Percentiles rank a stretch among this genome's conserved stretches.
phyloP scores from a whole-genome alignment of 2,888 invertebrate genomes.

The Scaptodrosophila latifasciaeformis region DNA sequence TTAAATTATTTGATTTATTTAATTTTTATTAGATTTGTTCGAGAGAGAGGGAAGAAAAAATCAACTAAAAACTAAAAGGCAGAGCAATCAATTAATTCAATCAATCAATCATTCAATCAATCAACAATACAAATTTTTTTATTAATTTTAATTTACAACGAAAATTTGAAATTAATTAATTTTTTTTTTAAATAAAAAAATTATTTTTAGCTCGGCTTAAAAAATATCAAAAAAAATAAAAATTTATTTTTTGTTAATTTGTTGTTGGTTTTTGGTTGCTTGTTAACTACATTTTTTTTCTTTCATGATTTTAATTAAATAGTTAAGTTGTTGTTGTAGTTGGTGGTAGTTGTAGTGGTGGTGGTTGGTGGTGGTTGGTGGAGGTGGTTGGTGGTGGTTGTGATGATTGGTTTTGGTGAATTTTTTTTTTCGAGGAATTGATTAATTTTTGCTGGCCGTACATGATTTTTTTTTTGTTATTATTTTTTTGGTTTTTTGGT shows the following conservation, averaged over 20 bases:
- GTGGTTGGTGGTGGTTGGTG: no score
- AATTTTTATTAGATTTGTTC: slow-evolving; percentile 1
- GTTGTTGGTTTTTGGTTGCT: slow-evolving; percentile 14
- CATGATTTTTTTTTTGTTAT: not conserved
- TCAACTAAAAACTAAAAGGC: no score
- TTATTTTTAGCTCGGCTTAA: slow-evolving; percentile 19
- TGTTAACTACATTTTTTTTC: slow-evolving; percentile 8
- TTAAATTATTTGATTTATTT: slow-evolving; percentile 7
- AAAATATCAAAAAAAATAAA: not conserved
- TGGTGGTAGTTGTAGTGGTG: no score
- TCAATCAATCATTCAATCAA: slow-evolving; percentile 51
- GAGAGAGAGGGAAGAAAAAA: no score
- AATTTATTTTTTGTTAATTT: slow-evolving; percentile 5
- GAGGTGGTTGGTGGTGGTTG: no score
- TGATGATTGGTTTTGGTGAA: no score
- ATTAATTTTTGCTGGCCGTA: no score
- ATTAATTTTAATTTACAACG: not conserved
- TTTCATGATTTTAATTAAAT: not conserved
- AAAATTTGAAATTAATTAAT: no score
- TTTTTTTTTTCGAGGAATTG: no score
- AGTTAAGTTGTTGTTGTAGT: not conserved
- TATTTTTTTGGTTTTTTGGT: not conserved
- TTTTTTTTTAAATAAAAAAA: slow-evolving; percentile 25
- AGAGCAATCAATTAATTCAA: no score
- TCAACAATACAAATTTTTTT: slow-evolving; percentile 36